Evolutionary conservation across 2,888 invertebrate species (phyloP).

Genomic region (Drosophila sordidapex): DNA sequence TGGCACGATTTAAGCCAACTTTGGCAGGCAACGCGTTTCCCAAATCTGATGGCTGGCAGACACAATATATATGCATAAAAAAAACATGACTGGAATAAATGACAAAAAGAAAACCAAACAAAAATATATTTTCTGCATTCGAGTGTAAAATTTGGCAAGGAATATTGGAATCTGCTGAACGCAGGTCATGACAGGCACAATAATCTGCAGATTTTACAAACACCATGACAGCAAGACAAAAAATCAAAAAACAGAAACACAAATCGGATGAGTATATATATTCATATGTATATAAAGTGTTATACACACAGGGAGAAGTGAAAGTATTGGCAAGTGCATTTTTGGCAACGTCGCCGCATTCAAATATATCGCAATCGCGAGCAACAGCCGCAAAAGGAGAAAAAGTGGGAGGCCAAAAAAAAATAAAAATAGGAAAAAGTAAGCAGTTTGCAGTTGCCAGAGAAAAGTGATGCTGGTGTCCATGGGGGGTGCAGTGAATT

Average conservation of each 20-base stretch:
- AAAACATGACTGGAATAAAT: not conserved
- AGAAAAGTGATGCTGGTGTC: conserved; percentile 8
- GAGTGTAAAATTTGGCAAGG: conserved; percentile 52
- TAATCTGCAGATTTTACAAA: conserved; percentile 53
- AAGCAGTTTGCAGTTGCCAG: conserved; percentile 78
- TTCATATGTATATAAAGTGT: conserved; percentile 7
- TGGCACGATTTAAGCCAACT: not conserved
- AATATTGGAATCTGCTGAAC: conserved; percentile 17
- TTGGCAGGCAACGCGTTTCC: not conserved
- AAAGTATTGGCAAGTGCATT: conserved; percentile 56
- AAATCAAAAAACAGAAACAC: conserved; percentile 27
- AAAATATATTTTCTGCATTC: conserved; percentile 16
- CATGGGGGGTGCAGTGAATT: conserved; percentile 33
- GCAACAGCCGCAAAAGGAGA: conserved; percentile 38
- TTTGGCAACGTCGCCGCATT: conserved; percentile 49
- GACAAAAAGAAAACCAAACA: not conserved
- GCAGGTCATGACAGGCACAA: conserved; percentile 52
- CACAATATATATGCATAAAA: not conserved
- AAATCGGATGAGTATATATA: conserved; percentile 25
- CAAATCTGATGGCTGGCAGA: not conserved
- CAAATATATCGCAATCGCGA: conserved; percentile 29
- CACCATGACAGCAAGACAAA: conserved; percentile 43
- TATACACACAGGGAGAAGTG: conserved; percentile 26
- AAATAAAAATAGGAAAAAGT: conserved; percentile 76
- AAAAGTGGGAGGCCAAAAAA: conserved; percentile 79